Base-by-base conservation (phyloP, 2,888 invertebrate genomes). In the Tetragonisca angustula region DNA sequence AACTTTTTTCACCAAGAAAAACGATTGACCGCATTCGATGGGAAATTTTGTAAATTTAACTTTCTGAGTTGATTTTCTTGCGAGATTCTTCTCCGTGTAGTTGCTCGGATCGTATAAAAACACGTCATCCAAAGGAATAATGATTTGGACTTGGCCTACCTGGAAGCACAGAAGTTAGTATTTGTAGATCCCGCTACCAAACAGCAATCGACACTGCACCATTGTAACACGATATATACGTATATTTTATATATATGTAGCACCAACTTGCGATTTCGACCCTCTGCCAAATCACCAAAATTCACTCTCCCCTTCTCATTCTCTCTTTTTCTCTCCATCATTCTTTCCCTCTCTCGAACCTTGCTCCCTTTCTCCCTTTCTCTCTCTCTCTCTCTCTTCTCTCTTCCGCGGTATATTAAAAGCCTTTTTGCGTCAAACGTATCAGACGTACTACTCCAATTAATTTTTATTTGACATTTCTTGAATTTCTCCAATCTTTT, bases 161-260 rank as follows among this genome's bases (percentile, higher is more conserved):
- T 94, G 94, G 91, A 94, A 94, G 94, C 94, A 94, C 94, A 94
- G 94, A 94, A 94, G 94, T 94, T 94, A 94, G 94, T 94, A 94
- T 94, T 90, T 89, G 94, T 94, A 94, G 94, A 91, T 94, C 94
- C 94, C 93, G 94, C 93, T 94, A 94, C 94, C 94, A 94, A 93
- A 92, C 92, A 90, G 93, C 92, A 92, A 94, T 94, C 91, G 93
- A 94, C 93, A 94, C 94, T 94, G 94, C 93, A 94, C 94, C 94
- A 94, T 93, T 92, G 90, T 92, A 92, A 92, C 91, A 92, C 89
- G 90, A 90, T 91, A 89, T 89, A 90, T 91, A 87, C 78, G 83
- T 89, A 85, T 88, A 85, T 89, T 77, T 87, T 76, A 76, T 75
- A 75, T 87, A 83, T 91, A 89, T 89, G 93, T 92, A 92, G 92